Conservation (phyloP, 2,113 vertebrate genomes). For the Sander lucioperca region DNA sequence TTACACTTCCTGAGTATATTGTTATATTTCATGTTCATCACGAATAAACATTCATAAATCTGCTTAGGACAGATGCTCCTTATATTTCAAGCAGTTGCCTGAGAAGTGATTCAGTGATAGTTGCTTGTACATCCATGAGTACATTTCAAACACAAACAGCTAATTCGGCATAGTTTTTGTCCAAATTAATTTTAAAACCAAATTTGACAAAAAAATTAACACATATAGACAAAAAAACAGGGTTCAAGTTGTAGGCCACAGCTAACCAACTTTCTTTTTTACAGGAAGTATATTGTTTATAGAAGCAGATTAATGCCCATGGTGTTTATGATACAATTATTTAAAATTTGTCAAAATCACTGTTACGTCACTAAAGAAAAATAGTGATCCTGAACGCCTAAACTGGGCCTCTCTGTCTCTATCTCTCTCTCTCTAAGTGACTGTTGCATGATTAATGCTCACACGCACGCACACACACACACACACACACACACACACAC, state of each 20-base stretch:
- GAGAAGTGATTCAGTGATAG: not conserved
- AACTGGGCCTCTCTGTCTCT: not conserved
- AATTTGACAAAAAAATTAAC: not conserved
- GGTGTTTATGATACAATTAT: not conserved
- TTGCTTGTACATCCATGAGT: not conserved
- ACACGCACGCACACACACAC: conserved; percentile 4
- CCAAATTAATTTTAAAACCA: not conserved
- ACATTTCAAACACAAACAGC: not conserved
- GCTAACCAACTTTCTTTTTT: not conserved
- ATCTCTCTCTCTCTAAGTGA: not conserved
- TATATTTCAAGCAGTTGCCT: not conserved
- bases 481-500: conserved; percentile 5
- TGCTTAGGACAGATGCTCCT: not conserved
- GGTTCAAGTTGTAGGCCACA: not conserved
- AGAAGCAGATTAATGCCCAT: not conserved
- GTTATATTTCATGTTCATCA: not conserved
- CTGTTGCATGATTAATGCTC: conserved; percentile 11
- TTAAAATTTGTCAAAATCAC: not conserved
- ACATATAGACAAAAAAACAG: not conserved
- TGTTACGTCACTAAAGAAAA: not conserved
- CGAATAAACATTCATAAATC: not conserved
- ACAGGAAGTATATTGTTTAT: not conserved
- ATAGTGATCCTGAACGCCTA: not conserved
- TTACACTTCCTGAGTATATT: not conserved
- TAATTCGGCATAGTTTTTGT: not conserved